Conservation (phyloP, 2,113 vertebrate genomes). For the Gambusia holbrooki region DNA sequence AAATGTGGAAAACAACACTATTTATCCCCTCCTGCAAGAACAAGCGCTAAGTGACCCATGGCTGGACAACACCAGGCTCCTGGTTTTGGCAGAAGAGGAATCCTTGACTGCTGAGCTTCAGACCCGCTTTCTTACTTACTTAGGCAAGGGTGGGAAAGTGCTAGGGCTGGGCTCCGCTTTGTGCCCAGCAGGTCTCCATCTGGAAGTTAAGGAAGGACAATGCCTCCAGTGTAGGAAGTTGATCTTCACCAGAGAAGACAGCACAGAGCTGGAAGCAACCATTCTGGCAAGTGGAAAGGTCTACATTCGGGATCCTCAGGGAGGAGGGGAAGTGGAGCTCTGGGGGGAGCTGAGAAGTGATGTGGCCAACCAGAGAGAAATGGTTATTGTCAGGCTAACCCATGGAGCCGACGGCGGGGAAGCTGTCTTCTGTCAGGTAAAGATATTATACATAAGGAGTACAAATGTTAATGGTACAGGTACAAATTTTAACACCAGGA, state of each 20-base stretch:
- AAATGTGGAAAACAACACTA: conserved; percentile 78
- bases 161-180: conserved; percentile 84
- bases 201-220: conserved; percentile 63
- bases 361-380: conserved; percentile 61
- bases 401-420: conserved; percentile 82
- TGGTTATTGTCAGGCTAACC: conserved; percentile 83
- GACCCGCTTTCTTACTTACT: conserved; percentile 82
- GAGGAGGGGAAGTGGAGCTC: conserved; percentile 64
- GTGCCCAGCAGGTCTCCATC: conserved; percentile 75
- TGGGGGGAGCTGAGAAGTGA: conserved; percentile 80
- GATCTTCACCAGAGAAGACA: conserved; percentile 79
- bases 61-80: conserved; percentile 84
- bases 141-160: conserved; percentile 87
- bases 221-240: conserved; percentile 71
- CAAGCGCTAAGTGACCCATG: conserved; percentile 87
- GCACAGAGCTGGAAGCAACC: conserved; percentile 76
- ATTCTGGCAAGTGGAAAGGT: conserved; percentile 79
- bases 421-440: conserved; percentile 93
- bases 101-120: conserved; percentile 72
- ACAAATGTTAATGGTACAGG: background rate
- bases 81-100: conserved; percentile 84
- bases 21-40: conserved; percentile 85
- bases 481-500: background rate
- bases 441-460: background rate
- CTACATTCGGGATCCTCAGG: conserved; percentile 72